Evolutionary conservation across 2,113 vertebrate genomes (phyloP), one percentile per base, ranked within the genome.

Genomic region (Xenopus borealis): DNA sequence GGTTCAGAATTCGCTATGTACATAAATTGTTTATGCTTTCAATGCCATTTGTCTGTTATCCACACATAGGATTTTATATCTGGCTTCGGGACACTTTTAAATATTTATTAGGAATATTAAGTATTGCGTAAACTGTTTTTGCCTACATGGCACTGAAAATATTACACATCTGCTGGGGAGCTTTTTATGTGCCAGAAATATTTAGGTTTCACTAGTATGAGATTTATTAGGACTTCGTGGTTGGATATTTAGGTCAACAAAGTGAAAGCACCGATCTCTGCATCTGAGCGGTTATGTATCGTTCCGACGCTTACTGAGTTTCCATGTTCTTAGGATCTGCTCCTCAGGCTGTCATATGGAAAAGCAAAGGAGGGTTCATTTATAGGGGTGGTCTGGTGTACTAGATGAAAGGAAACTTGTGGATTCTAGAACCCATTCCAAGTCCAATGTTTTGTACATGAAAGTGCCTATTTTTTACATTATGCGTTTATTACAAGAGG

Each of bases 51-150:
- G 33, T 61, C 59, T 63, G 12, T 72, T 17, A 30, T 62, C 46
- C 40, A 62, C 44, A 33, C 47, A 11, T 6, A 17, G 52, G 19
- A 52, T 57, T 40, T 33, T 57, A 33, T 57, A 40, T 69, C 46
- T 67, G 20, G 46, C 13, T 40, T 33, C 53, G 4, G 61, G 55
- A 10, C 18, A 63, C 14, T 53, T 72, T 33, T 72, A 17, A 40
- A 62, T 52, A 55, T 55, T 52, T 53, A 55, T 72, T 23, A 40
- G 71, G 53, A 20, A 55, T 64, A 64, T 50, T 72, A 65, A 19
- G 44, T 13, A 62, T 65, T 40, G 27, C 10, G n/a, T 65, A 72
- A 72, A 64, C 62, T 72, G 61, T 65, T 72, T 66, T 72, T 65
- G 16, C 46, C 62, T 72, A 23, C 20, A 10, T 46, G 52, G 62